Base-by-base conservation (phyloP, 2,888 invertebrate genomes). In the Cerastis leucographa region DNA sequence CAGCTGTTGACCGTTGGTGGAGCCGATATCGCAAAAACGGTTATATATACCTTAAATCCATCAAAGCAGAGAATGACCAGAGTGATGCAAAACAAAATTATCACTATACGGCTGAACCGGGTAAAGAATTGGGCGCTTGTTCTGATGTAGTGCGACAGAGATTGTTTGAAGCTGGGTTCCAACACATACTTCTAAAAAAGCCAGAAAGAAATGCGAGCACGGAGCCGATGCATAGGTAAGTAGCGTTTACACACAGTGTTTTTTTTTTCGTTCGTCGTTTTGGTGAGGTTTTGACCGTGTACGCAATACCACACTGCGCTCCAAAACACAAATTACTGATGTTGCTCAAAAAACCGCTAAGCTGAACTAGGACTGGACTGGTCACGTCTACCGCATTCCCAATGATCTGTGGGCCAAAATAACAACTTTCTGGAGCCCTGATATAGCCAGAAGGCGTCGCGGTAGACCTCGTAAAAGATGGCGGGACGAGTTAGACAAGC, bases 21-120 rank as follows among this genome's bases (percentile, higher is more conserved):
- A 72, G n/a, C 17, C 72, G 72, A 0, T 72, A 71, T 42, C 51
- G 51, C 11, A 72, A 71, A 29, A 71, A 51, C 17, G 42, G 51
- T n/a, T 42, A 51, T 19, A 56, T 54, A 7, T 73, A 64, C n/a
- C 12, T n/a, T 4, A 64, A n/a, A 64, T 14, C 61, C 4, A 40
- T 14, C 14, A n/a, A 7, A 29, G 59, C 0, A 14, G 62, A 12
- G 1, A 8, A 7, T 3, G n/a, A 8, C n/a, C 42, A 3, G 14
- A 0, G 0, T 5, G 42, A 64, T 14, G 8, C 14, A 12, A 46
- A 49, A 61, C 49, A 42, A 11, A 29, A n/a, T 11, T n/a, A 19
- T 2, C 14, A 7, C n/a, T 1, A 11, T 11, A 2, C 12, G 14
- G 9, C 35, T 11, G 49, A 74, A 19, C 49, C 74, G 17, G 29